Base-by-base conservation (phyloP, 2,113 vertebrate species). In the Turdus rufiventris region DNA sequence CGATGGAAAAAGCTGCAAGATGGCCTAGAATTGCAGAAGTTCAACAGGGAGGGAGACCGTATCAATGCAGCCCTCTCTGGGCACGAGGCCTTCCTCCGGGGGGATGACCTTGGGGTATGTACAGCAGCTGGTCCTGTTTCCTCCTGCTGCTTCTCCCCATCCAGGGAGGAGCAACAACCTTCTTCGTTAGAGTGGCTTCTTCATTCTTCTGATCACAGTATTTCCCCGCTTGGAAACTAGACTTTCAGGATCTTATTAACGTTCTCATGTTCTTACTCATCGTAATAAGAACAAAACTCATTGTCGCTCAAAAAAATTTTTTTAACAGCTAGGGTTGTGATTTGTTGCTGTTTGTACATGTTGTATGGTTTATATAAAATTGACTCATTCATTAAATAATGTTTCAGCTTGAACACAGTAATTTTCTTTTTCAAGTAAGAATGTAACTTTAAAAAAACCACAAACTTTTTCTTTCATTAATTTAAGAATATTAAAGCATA, bases 31-130 rank as follows among this genome's bases (percentile, higher is more conserved):
- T 89, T 99, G 53, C 98, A 98, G 83, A 98, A 97, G 77, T 98
- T 98, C 85, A 97, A 98, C 57, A 96, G 89, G 77, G 98, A 99
- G 48, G 98, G 97, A 31, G 98, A 98, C 67, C 93, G 96, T 38
- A 98, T 99, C 33, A 97, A 98, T 54, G 97, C 98, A 18, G 90
- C 98, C 33, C 97, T 99, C 80, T 98, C 98, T 25, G 98, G 98
- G 76, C 98, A 98, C 1, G 98, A 98, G 89, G 97, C 98, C 54
- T 98, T 98, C 75, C 98, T 99, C 18, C 89, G 65, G 38, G 97
- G 98, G 48, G 79, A 95, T 67, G 96, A 98, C n/a, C 95, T 98
- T 14, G 98, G 98, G 98, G 99, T 99, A 97, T 61, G 97, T 88
- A 62, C 11, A 58, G n/a, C 29, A 77, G 24, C 50, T 62, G 42